Evolutionary conservation across 2,888 invertebrate genomes (phyloP), one percentile per base, ranked within the genome.

Genomic region (Cephus nigrinus): DNA sequence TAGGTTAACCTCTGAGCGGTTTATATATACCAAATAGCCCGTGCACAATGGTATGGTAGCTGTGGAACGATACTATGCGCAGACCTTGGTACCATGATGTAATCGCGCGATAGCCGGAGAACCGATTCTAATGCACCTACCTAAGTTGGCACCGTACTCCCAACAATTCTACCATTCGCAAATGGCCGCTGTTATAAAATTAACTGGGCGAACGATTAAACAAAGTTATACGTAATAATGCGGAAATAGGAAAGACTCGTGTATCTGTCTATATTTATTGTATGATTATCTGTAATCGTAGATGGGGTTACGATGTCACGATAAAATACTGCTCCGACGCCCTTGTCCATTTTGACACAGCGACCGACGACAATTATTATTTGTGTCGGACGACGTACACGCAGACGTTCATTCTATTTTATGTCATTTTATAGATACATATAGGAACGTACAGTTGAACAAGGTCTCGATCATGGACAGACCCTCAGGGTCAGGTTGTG

Each of bases 111-210:
- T 55, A 55, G 30, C 34, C 32, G 32, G 32, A 32, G 72, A 33
- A 34, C 34, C n/a, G 34, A 33, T 32, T 32, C 23, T 32, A 23
- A 33, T 75, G 36, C 31, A 76, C 68, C 74, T 73, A 76, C 76
- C 73, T 74, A 76, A 76, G 73, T 74, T 76, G 76, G 73, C 76
- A 76, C 76, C 73, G 74, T 76, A 69, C 76, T 76, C 69, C 33
- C 74, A 74, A 76, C 76, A 76, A 76, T 76, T 76, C 68, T 30
- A 33, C 12, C 5, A 23, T 1, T 9, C 23, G 9, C 55, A 55
- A 55, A 55, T 55, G 55, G 55, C 9, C 55, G 55, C 55, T 55
- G 23, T 55, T 55, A 55, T 23, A 55, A 55, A 55, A 55, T 55
- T 55, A 55, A 55, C 55, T 55, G 23, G 9, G 55, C 55, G 55